Conservation (phyloP, 2,888 invertebrate genomes). For the Electrophaes corylata region DNA sequence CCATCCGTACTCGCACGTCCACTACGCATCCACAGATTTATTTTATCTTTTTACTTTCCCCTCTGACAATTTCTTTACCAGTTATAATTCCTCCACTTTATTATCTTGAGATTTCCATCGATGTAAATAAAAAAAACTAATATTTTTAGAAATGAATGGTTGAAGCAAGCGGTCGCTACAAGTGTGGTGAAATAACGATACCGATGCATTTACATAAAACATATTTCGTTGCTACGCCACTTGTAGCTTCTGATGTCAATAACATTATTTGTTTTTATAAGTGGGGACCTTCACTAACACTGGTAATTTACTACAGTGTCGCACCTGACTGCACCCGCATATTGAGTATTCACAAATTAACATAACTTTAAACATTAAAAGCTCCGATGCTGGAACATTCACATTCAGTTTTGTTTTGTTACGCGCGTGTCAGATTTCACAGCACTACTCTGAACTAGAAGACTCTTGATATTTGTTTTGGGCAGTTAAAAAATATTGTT, state of each 20-base stretch:
- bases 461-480: too few species aligned
- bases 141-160: too few species aligned
- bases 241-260: constrained; percentile 7
- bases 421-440: constrained; percentile 15
- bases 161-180: too few species aligned
- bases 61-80: too few species aligned
- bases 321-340: constrained; percentile 8
- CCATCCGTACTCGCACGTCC: background rate
- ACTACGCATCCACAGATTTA: background rate
- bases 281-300: background rate
- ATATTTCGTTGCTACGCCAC: constrained; percentile 3
- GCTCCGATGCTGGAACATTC: constrained; percentile 8
- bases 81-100: too few species aligned
- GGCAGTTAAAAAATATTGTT: too few species aligned
- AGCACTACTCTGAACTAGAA: background rate
- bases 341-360: constrained; percentile 15
- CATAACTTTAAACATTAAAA: constrained; percentile 16
- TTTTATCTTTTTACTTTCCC: too few species aligned
- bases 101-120: too few species aligned
- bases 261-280: constrained; percentile 15
- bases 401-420: constrained; percentile 11
- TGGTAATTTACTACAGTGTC: constrained; percentile 4
- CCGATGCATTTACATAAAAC: constrained; percentile 2
- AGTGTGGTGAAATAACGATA: constrained; percentile 3
- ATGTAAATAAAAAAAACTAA: too few species aligned